Conservation (phyloP, 2,113 vertebrate species). For the Ursus arctos region DNA sequence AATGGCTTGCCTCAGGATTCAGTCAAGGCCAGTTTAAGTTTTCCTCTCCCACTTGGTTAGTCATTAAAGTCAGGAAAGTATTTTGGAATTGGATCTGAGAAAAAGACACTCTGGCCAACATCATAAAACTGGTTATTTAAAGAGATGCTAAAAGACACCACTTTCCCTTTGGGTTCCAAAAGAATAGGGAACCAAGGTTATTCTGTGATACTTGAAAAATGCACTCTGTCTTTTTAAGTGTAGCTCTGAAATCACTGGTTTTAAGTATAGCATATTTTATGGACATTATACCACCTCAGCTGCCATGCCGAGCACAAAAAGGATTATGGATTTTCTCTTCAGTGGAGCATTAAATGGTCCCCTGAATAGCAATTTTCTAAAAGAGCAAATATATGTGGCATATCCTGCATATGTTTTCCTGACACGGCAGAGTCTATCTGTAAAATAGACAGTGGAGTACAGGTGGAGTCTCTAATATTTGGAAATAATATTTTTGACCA, state of each 20-base stretch:
- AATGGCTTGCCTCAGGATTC: conserved; percentile 70
- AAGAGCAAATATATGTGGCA: conserved; percentile 54
- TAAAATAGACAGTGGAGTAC: neutral
- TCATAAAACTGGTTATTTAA: conserved; percentile 79
- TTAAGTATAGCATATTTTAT: conserved; percentile 80
- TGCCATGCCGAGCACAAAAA: conserved; percentile 50
- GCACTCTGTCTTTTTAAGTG: conserved; percentile 64
- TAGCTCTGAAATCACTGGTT: conserved; percentile 54
- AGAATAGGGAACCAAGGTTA: conserved; percentile 46
- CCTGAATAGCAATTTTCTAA: conserved; percentile 74
- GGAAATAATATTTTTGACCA: conserved; percentile 38
- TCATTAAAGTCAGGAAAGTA: conserved; percentile 77
- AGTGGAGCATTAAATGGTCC: conserved; percentile 75
- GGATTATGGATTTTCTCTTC: conserved; percentile 75
- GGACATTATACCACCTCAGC: conserved; percentile 54
- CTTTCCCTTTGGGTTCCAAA: conserved; percentile 60
- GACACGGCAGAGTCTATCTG: neutral
- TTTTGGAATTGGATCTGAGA: conserved; percentile 78
- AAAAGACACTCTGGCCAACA: conserved; percentile 72
- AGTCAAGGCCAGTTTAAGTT: conserved; percentile 66
- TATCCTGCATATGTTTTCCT: conserved; percentile 64
- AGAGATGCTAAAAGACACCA: conserved; percentile 63
- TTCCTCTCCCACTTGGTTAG: conserved; percentile 69
- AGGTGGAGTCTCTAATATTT: neutral
- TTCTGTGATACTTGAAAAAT: conserved; percentile 60